Percentiles rank a stretch among this genome's conserved stretches.
These are phyloP conservation scores for Equus quagga DNA, from an alignment of 2,113 vertebrate species.

Conservation along the genomic window DNA sequence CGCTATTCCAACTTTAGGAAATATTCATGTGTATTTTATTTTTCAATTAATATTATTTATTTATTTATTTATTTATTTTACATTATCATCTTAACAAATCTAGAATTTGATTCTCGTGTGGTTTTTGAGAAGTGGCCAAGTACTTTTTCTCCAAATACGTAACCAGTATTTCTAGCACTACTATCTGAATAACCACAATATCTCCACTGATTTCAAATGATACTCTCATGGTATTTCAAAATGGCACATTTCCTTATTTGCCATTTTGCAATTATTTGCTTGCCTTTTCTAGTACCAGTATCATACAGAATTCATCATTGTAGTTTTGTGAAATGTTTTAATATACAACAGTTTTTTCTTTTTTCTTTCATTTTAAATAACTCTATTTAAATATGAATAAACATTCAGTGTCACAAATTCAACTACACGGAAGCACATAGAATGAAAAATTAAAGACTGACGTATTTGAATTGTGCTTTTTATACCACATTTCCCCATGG, in stretches of 20 bases:
- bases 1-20: not conserved
- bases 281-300: not conserved
- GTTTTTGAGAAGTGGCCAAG: not conserved
- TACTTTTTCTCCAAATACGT: not conserved
- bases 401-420: not conserved
- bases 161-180: not conserved
- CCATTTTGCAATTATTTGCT: not conserved
- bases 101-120: not conserved
- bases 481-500: not conserved
- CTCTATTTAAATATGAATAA: not conserved
- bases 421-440: not conserved
- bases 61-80: not conserved
- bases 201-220: not conserved
- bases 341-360: not conserved
- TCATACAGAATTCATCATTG: not conserved
- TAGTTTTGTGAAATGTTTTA: constrained; percentile 1
- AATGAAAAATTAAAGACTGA: not conserved
- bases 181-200: not conserved
- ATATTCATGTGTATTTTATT: not conserved
- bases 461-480: not conserved
- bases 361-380: not conserved
- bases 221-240: not conserved
- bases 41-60: not conserved
- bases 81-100: not conserved
- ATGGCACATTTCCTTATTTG: not conserved